Base-by-base conservation (phyloP, 2,113 vertebrate genomes). In the Grantiella picta region DNA sequence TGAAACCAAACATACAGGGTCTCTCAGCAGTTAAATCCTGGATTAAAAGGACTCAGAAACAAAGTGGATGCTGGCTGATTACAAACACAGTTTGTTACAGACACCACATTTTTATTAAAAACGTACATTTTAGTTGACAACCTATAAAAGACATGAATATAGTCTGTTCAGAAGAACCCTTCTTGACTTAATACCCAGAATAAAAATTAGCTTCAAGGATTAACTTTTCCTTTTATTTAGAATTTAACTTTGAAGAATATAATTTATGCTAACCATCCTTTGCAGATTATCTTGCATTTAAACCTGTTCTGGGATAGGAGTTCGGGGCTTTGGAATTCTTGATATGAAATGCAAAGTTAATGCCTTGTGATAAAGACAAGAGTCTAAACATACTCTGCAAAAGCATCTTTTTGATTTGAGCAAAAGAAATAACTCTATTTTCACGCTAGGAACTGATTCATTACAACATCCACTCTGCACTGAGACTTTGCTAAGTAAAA, bases 261-360 rank as follows among this genome's bases (percentile, higher is more conserved):
- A 64, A 88, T 93, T 93, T 86, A 78, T 93, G 93, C 76, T 92
- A 81, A 75, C 76, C 49, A 29, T 73, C 60, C 82, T 70, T 71
- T 83, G 71, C 68, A 59, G 69, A 77, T 94, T 77, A 71, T 75
- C 60, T 86, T 70, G 28, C 57, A 63, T 69, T 94, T 93, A 78
- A 96, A 90, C 75, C 68, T 88, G 70, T 44, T 94, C 82, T 35
- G 64, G 73, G 70, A 50, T 91, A 52, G 78, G 83, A 42, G 56
- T 53, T 25, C 2, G 2, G 45, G n/a, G 86, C 78, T 93, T 59
- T 80, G 68, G 71, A 72, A 52, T 80, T 75, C 52, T 21, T 83
- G 47, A 22, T 63, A 57, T 75, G 71, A 92, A 96, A 88, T 44
- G n/a, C 47, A 56, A 68, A 94, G 50, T 76, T 91, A 86, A 78